Evolutionary conservation across 2,888 invertebrate genomes (phyloP).

Genomic region (Drosophila kokeensis): DNA sequence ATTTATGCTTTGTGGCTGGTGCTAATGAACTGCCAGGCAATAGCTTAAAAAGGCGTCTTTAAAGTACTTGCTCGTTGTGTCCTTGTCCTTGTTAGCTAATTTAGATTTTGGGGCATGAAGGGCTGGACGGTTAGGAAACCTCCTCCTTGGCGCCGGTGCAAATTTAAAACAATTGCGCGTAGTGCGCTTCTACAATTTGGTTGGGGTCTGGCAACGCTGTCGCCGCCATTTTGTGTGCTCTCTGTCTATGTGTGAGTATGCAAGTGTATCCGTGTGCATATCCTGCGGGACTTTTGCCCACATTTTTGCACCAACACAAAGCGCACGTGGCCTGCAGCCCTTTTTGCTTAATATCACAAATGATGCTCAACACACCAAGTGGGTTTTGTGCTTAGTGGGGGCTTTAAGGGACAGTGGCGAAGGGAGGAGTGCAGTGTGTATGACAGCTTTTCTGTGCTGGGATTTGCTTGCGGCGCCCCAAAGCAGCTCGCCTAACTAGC

Average conservation of each 20-base stretch:
- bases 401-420: too few species aligned
- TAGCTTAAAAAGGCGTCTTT: conserved; percentile 17
- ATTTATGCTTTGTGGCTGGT: conserved; percentile 31
- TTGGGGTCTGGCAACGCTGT: conserved; percentile 37
- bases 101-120: conserved; percentile 5
- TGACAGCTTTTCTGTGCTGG: conserved; percentile 28
- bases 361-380: conserved; percentile 26
- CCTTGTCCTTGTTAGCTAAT: conserved; percentile 53
- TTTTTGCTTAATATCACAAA: conserved; percentile 43
- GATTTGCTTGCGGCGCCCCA: conserved; percentile 21
- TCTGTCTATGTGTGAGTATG: conserved; percentile 7
- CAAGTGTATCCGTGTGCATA: conserved; percentile 22
- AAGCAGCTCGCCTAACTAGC: conserved; percentile 18
- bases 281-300: conserved; percentile 48
- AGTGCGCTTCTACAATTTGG: conserved; percentile 17
- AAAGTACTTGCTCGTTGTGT: conserved; percentile 24
- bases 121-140: neutral
- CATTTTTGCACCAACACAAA: conserved; percentile 37
- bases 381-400: neutral
- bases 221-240: conserved; percentile 45
- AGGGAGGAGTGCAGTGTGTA: neutral
- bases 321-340: conserved; percentile 43
- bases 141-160: conserved; percentile 11
- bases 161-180: conserved; percentile 43
- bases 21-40: conserved; percentile 44